These are phyloP conservation scores for Cynocephalus volans DNA, from an alignment of 2,113 vertebrate species.

Conservation along the genomic window DNA sequence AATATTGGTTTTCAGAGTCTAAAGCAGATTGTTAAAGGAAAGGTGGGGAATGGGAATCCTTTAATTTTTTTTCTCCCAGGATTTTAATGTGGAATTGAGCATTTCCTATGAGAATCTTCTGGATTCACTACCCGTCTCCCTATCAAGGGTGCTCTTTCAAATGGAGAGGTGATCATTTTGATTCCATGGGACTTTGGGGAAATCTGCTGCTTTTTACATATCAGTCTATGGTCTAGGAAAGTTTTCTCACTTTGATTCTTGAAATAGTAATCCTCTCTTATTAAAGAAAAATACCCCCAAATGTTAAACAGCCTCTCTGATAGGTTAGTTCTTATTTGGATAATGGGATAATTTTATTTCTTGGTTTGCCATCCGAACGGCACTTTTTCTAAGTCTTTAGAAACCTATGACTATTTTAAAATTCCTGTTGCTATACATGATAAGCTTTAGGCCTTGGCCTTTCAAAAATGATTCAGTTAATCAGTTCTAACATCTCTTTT, in stretches of 20 bases:
- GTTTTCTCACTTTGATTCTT: neutral
- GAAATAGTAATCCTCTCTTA: neutral
- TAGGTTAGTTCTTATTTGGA: neutral
- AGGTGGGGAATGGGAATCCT: neutral
- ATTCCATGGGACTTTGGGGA: neutral
- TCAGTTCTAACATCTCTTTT: neutral
- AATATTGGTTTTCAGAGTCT: neutral
- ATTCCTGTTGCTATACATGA: neutral
- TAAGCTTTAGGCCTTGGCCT: neutral
- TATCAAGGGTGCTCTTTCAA: neutral
- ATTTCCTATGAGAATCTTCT: neutral
- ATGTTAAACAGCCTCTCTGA: neutral
- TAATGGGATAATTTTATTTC: neutral
- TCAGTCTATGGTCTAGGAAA: neutral
- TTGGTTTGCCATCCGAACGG: neutral
- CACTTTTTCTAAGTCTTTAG: neutral
- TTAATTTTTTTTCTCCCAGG: neutral
- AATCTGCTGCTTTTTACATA: neutral
- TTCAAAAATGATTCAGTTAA: neutral
- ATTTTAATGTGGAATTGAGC: neutral
- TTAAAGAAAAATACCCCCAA: neutral
- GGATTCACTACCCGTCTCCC: neutral
- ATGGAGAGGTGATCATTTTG: neutral
- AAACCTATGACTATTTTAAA: neutral
- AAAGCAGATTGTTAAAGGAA: neutral